phyloP scores from a whole-genome alignment of 2,113 vertebrate species.

The Neolamprologus variostigma region DNA sequence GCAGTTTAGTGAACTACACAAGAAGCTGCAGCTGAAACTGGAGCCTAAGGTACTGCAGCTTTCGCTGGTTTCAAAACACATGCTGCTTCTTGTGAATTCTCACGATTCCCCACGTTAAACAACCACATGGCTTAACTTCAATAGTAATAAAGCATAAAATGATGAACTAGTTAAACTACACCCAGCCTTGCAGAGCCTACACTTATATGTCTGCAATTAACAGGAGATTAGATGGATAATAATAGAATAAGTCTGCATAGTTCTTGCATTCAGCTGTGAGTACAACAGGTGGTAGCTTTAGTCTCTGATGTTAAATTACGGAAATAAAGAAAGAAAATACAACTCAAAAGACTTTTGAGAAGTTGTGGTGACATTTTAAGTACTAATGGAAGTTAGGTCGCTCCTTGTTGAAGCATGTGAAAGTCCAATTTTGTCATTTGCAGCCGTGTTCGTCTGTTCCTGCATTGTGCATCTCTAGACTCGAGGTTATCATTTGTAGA shows the following conservation, averaged over 20 bases:
- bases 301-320: neutral
- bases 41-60: neutral
- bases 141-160: neutral
- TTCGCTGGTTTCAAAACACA: neutral
- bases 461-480: neutral
- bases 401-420: neutral
- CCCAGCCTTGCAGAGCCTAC: neutral
- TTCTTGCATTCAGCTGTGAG: neutral
- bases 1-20: neutral
- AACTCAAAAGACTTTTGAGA: neutral
- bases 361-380: neutral
- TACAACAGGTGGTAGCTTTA: neutral
- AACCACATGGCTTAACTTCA: neutral
- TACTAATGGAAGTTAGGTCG: neutral
- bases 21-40: neutral
- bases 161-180: neutral
- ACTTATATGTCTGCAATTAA: neutral
- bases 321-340: neutral
- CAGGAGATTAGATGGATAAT: neutral
- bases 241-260: neutral
- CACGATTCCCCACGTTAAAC: neutral
- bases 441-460: neutral
- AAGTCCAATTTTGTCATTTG: neutral
- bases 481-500: neutral
- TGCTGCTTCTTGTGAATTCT: neutral